phyloP scores from a whole-genome alignment of 2,888 invertebrate genomes.

The Lochmaea crataegi region DNA sequence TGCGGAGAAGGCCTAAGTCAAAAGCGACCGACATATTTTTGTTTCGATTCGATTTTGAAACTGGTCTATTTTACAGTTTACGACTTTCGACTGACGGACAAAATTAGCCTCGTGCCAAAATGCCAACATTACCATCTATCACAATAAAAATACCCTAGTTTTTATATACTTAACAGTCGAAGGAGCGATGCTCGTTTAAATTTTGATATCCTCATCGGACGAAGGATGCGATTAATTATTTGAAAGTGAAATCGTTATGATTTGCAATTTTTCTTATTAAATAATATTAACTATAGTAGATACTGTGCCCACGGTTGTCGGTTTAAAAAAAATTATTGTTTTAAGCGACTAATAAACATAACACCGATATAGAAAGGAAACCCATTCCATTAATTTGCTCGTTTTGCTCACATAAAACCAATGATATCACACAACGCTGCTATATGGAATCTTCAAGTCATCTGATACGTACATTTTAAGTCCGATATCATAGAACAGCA shows the following conservation, averaged over 20 bases:
- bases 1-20: no score
- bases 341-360: no score
- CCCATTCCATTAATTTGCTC: no score
- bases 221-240: constrained; percentile 20
- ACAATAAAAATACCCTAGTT: constrained; percentile 46
- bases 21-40: no score
- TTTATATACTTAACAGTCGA: constrained; percentile 14
- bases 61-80: neutral
- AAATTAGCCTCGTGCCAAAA: constrained; percentile 58
- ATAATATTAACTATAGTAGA: neutral
- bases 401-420: no score
- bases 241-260: constrained; percentile 6
- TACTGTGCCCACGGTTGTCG: no score
- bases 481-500: no score
- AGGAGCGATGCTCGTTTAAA: constrained; percentile 39
- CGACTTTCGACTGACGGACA: constrained; percentile 22
- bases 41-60: neutral
- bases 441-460: no score
- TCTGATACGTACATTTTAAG: no score
- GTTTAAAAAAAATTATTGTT: no score
- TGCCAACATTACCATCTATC: constrained; percentile 52
- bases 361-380: no score
- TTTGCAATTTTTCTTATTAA: constrained; percentile 25
- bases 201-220: constrained; percentile 18
- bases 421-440: no score